Percentiles rank a stretch among this genome's conserved stretches.
phyloP scores from a whole-genome alignment of 1,140 invertebrate genomes.

The Marisa cornuarietis region DNA sequence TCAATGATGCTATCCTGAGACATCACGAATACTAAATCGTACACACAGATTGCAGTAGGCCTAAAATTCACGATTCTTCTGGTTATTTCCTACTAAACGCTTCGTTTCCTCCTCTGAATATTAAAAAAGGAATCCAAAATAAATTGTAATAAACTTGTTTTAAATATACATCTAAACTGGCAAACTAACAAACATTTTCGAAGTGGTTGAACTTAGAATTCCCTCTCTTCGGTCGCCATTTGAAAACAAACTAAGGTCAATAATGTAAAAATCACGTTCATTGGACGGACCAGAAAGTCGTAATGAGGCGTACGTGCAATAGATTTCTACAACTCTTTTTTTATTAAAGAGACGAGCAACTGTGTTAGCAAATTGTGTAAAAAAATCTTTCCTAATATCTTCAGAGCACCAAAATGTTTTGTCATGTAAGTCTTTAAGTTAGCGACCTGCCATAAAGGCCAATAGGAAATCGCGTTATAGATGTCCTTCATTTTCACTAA shows the following conservation, averaged over 20 bases:
- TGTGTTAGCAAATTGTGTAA: neutral
- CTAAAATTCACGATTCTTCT: too few relatives aligned
- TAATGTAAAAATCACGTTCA: neutral
- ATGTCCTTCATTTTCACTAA: slow-evolving; percentile 11
- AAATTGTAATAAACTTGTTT: too few relatives aligned
- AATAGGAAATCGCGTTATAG: slow-evolving; percentile 1
- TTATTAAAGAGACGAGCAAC: neutral
- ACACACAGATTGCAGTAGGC: too few relatives aligned
- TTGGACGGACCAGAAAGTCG: neutral
- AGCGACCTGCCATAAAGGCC: neutral
- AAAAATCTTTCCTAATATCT: neutral
- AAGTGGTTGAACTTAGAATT: slow-evolving; percentile 3
- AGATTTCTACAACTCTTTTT: neutral
- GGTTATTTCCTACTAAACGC: too few relatives aligned
- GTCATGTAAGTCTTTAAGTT: too few relatives aligned
- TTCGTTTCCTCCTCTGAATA: too few relatives aligned
- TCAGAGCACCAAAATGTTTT: too few relatives aligned
- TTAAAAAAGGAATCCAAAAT: too few relatives aligned
- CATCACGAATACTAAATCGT: neutral
- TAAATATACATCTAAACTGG: too few relatives aligned
- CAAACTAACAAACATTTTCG: too few relatives aligned
- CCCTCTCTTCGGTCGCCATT: slow-evolving; percentile 14
- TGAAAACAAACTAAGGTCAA: slow-evolving; percentile 4
- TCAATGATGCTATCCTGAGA: slow-evolving; percentile 33
- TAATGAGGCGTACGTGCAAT: neutral